Evolutionary conservation across 2,113 vertebrate genomes (phyloP).

Genomic region (Mormoops blainvillei): DNA sequence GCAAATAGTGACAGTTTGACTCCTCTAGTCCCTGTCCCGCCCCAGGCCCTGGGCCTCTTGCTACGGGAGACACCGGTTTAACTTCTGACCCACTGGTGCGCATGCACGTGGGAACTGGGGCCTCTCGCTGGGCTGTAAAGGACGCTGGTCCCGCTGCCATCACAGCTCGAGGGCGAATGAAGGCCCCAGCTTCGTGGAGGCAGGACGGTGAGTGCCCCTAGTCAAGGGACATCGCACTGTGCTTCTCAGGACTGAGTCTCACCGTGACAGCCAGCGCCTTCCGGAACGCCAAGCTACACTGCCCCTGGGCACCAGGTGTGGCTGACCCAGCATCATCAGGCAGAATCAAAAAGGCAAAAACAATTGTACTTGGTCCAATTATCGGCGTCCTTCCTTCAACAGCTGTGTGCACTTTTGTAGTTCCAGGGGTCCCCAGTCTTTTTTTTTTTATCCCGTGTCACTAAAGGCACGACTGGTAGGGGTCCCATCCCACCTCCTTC

Average conservation of each 20-base stretch:
- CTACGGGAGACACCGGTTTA: not conserved
- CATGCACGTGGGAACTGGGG: not conserved
- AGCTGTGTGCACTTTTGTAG: rapidly evolving
- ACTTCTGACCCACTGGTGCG: not conserved
- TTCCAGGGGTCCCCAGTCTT: not conserved
- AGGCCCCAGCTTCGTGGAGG: not conserved
- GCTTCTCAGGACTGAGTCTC: not conserved
- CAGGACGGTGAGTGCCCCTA: not conserved
- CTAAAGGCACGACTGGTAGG: not conserved
- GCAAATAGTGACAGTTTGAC: too few species aligned
- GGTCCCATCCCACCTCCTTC: not conserved
- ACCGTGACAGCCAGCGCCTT: rapidly evolving
- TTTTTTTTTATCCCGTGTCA: not conserved
- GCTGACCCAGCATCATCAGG: not conserved
- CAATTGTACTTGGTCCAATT: rapidly evolving
- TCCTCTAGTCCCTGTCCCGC: too few species aligned
- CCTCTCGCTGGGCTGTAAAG: not conserved
- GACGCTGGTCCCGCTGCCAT: rapidly evolving
- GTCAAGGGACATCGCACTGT: not conserved
- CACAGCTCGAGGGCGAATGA: not conserved
- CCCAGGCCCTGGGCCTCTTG: not conserved
- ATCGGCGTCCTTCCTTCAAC: not conserved
- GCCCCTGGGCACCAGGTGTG: rapidly evolving
- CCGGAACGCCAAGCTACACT: rapidly evolving
- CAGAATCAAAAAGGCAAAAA: not conserved